phyloP scores from a whole-genome alignment of 2,888 invertebrate species.

The Bimastos eiseni region DNA sequence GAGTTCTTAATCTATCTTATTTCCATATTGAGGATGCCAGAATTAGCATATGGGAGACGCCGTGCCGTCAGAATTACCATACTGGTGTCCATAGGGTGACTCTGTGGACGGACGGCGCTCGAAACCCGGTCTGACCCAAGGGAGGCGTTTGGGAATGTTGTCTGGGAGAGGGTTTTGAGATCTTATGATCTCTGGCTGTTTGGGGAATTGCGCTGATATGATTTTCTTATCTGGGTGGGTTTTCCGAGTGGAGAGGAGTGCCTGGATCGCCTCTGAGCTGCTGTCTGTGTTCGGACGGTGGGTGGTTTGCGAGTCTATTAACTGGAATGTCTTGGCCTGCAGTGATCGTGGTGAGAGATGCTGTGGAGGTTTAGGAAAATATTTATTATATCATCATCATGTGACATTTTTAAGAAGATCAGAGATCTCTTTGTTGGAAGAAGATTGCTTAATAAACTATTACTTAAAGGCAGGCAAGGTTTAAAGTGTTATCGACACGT shows the following conservation, averaged over 20 bases:
- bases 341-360: not conserved
- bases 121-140: not conserved
- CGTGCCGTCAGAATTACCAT: no score
- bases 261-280: not conserved
- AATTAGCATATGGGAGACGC: not conserved
- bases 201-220: not conserved
- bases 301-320: not conserved
- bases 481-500: not conserved
- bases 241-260: not conserved
- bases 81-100: not conserved
- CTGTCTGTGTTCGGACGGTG: not conserved
- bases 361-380: not conserved
- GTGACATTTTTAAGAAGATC: not conserved
- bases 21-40: not conserved
- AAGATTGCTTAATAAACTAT: not conserved
- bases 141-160: not conserved
- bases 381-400: not conserved
- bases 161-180: not conserved
- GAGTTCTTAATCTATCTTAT: conserved; percentile 6
- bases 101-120: not conserved
- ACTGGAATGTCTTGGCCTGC: not conserved
- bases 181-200: not conserved
- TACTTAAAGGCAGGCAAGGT: not conserved
- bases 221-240: not conserved
- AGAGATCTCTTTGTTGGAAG: not conserved